Evolutionary conservation across 53 echinoderm and acorn worm genomes (phyloP), one percentile per base, ranked within the genome.

Genomic region (Arbacia lixula): DNA sequence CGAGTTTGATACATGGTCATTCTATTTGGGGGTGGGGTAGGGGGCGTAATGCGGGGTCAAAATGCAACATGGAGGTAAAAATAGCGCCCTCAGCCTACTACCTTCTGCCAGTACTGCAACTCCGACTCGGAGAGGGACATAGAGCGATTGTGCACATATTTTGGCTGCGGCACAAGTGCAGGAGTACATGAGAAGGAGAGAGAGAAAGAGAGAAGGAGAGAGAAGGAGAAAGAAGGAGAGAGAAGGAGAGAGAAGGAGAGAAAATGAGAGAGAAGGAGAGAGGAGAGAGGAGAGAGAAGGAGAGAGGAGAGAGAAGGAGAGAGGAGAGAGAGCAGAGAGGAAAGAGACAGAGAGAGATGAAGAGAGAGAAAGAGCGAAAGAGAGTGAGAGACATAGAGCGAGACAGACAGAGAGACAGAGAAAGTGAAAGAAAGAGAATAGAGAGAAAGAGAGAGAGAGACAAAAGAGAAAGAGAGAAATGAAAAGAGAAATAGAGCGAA

Each of bases 41-140:
- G 49, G 14, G 8, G 9, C 42, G 29, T 69, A 4, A 26, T 42
- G 4, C 12, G 69, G 69, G 69, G 43, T 42, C 69, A 69, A 42
- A 69, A 69, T 69, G 69, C 69, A 69, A 39, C 26, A 25, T 28
- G 43, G n/a, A n/a, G n/a, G n/a, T n/a, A n/a, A n/a, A n/a, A n/a
- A n/a, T n/a, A 14, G 46, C 52, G 74, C 53, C 36, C 43, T 74
- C 19, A 25, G 57, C 5, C 57, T 55, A 76, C 68, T 50, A 93
- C 93, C 93, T 93, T 93, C 26, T 95, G 96, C 96, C 96, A 95
- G 89, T 95, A 93, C 87, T 91, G 91, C 11, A 95, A 93, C 91
- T 95, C 93, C 17, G 96, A 93, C 72, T 95, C 96, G 12, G 96
- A 95, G 52, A 95, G 93, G 34, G 96, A 95, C 90, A 95, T 93